Evolutionary conservation across 2,888 invertebrate species (phyloP).

Genomic region (Trichacis sp.): DNA sequence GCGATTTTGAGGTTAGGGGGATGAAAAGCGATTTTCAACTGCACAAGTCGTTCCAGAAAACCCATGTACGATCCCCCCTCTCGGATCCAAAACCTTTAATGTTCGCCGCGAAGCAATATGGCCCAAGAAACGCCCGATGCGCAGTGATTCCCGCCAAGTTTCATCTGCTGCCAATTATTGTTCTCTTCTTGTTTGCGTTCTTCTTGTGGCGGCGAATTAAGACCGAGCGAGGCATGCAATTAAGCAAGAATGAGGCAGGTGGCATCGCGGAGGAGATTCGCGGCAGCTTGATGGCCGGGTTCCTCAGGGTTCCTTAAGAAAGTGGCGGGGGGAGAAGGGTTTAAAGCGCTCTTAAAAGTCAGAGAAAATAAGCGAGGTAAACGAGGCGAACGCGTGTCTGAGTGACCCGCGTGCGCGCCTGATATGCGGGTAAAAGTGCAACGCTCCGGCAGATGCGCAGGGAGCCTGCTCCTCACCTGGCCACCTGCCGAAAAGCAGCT

Average conservation of each 20-base stretch:
- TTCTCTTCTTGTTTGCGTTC: slow-evolving; percentile 8
- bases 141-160: slow-evolving; percentile 1
- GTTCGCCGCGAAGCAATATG: too few species aligned
- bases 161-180: slow-evolving; percentile 17
- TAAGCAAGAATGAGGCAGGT: slow-evolving; percentile 44
- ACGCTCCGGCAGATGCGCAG: slow-evolving; percentile 55
- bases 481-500: slow-evolving; percentile 51
- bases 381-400: slow-evolving; percentile 8
- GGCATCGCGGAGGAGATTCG: slow-evolving; percentile 16
- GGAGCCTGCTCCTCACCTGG: slow-evolving; percentile 45
- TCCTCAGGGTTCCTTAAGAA: background rate
- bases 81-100: too few species aligned
- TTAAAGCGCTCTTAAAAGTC: slow-evolving; percentile 7
- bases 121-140: too few species aligned
- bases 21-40: too few species aligned
- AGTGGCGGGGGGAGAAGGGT: background rate
- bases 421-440: slow-evolving; percentile 30
- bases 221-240: slow-evolving; percentile 34
- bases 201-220: slow-evolving; percentile 30
- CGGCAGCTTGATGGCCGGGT: background rate
- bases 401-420: slow-evolving; percentile 9
- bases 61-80: too few species aligned
- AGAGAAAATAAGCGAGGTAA: slow-evolving; percentile 8
- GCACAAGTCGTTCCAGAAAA: too few species aligned
- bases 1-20: too few species aligned